phyloP scores from a whole-genome alignment of 2,113 vertebrate species.

The Vulpes lagopus region DNA sequence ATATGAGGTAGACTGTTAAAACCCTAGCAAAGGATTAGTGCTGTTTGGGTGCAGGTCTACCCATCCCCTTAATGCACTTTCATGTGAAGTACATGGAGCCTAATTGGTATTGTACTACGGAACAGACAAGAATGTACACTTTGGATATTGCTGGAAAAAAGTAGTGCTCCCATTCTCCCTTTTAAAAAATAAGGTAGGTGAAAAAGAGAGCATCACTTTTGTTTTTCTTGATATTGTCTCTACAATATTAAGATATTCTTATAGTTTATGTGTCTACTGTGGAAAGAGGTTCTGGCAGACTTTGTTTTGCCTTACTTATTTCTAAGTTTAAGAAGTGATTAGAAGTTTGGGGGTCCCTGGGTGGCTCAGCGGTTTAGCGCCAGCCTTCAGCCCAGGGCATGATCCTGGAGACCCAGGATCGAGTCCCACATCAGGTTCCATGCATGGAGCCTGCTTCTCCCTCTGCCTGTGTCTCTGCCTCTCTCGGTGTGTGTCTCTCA shows the following conservation, averaged over 20 bases:
- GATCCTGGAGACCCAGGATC: no score
- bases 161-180: not conserved
- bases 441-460: no score
- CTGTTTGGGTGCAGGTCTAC: not conserved
- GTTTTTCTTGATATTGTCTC: not conserved
- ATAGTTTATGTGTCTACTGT: not conserved
- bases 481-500: no score
- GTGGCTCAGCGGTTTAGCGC: no score
- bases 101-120: not conserved
- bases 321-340: slow-evolving; percentile 6
- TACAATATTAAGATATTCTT: not conserved
- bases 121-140: slow-evolving; percentile 23
- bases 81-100: not conserved
- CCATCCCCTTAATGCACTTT: not conserved
- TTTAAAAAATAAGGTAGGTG: not conserved
- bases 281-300: not conserved
- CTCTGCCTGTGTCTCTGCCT: no score
- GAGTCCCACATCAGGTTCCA: no score
- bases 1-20: slow-evolving; percentile 14
- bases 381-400: no score
- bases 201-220: not conserved
- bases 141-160: slow-evolving; percentile 1
- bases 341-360: not conserved
- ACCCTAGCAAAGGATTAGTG: not conserved
- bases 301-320: not conserved